These are phyloP conservation scores for Trichopria drosophilae DNA, from an alignment of 2,888 invertebrate genomes.

Conservation along the genomic window DNA sequence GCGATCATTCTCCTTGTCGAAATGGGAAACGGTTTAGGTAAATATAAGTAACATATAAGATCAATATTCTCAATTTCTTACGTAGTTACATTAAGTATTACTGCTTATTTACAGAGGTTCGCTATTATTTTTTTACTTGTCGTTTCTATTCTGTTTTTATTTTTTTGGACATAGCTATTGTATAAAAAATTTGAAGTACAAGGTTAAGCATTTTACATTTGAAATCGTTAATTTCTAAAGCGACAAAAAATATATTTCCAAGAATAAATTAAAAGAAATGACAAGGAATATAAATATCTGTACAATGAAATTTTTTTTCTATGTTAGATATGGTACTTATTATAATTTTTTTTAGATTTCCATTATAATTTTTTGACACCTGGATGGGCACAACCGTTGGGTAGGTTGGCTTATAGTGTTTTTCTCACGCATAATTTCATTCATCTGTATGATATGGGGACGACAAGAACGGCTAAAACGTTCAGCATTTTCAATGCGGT, in stretches of 20 bases:
- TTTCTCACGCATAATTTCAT: slow-evolving; percentile 43
- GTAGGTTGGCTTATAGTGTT: slow-evolving; percentile 44
- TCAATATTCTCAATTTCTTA: neutral
- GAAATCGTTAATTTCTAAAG: too few relatives aligned
- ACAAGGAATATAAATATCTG: too few relatives aligned
- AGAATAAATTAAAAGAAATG: too few relatives aligned
- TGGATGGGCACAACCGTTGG: slow-evolving; percentile 45
- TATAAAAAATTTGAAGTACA: too few relatives aligned
- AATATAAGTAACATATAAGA: slow-evolving; percentile 15
- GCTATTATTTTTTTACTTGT: neutral
- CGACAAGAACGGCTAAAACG: slow-evolving; percentile 38
- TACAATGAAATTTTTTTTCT: neutral
- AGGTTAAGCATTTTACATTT: too few relatives aligned
- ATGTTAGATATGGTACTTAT: neutral
- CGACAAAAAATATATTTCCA: too few relatives aligned
- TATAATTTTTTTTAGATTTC: slow-evolving; percentile 37
- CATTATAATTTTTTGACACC: slow-evolving; percentile 44
- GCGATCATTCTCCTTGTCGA: slow-evolving; percentile 40
- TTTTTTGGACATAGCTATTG: too few relatives aligned
- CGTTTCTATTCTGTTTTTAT: too few relatives aligned
- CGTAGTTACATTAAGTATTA: neutral
- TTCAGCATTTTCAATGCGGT: slow-evolving; percentile 39
- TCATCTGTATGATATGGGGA: slow-evolving; percentile 42
- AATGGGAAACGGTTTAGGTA: slow-evolving; percentile 47
- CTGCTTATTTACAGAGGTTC: too few relatives aligned